phyloP scores from a whole-genome alignment of 2,888 invertebrate genomes.

The Adelphocoris suturalis region DNA sequence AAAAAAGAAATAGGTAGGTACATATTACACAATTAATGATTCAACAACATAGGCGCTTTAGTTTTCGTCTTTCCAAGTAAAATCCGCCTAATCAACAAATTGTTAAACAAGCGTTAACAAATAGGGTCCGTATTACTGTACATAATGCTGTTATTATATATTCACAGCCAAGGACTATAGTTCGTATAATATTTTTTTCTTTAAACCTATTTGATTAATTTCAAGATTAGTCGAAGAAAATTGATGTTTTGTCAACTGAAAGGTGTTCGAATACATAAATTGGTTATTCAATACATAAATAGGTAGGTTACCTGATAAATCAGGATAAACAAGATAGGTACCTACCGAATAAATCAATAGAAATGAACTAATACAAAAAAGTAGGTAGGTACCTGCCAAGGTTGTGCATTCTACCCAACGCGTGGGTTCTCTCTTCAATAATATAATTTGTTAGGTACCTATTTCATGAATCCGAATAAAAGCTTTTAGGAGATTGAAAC shows the following conservation, averaged over 20 bases:
- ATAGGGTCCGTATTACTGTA: conserved; percentile 16
- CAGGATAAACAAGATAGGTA: not conserved
- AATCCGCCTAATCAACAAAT: not conserved
- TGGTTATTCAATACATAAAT: not conserved
- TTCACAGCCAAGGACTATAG: conserved; percentile 59
- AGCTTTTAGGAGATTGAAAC: no score
- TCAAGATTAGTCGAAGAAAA: not conserved
- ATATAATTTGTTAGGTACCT: no score
- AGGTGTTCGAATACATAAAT: not conserved
- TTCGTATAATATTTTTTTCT: conserved; percentile 46
- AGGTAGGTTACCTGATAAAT: not conserved
- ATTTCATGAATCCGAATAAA: no score
- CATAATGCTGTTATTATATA: conserved; percentile 46
- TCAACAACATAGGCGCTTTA: not conserved
- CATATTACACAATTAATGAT: not conserved
- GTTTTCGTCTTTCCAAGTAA: not conserved
- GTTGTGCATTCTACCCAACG: no score
- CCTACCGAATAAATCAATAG: no score
- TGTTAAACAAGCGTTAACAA: not conserved
- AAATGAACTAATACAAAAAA: no score
- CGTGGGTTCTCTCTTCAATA: no score
- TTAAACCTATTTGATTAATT: conserved; percentile 23
- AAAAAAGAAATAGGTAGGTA: not conserved
- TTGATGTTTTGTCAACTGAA: not conserved
- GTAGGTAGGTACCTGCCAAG: no score